Base-by-base conservation (phyloP, 2,113 vertebrate species). In the Pardalotus punctatus region DNA sequence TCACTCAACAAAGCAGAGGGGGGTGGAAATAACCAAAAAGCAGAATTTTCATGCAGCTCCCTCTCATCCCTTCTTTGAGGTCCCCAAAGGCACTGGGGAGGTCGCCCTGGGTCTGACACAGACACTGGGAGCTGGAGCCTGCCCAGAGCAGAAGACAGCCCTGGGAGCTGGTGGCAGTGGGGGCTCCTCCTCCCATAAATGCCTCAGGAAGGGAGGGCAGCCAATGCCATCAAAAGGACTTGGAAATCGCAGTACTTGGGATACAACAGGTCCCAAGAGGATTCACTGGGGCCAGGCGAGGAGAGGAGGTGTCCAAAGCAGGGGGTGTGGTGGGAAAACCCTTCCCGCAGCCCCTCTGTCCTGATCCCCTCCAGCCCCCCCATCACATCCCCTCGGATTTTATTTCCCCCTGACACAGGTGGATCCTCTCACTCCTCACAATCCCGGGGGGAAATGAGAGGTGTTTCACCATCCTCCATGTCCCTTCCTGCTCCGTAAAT, bases 201-300 rank as follows among this genome's bases (percentile, higher is more conserved):
- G 0, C 14, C 36, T 27, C 20, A 2, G 23, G 0, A 1, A 23
- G 22, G 22, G 57, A 51, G 15, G 11, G 33, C 21, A 38, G 45
- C 29, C 2, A 6, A 7, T 5, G 64, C 18, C 0, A 0, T 9
- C 43, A 14, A 19, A 64, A 54, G 1, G 40, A 4, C 27, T 51
- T 18, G 8, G 28, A 65, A 77, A 35, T 11, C 1, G 1, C 10
- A 11, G 9, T 9, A 12, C 3, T 51, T 24, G 45, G 23, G 20
- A 22, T 8, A 25, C 3, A 47, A 67, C 50, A 35, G 5, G 5
- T n/a, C 43, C 33, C 5, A 14, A 67, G 42, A 20, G 67, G 33
- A 7, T 20, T 31, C 1, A 0, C 6, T 0, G 25, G n/a, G 25
- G 8, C 10, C 9, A 1, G 50, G n/a, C 0, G 5, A 69, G 40